These are phyloP conservation scores for Atethmia centrago DNA, from an alignment of 2,888 invertebrate genomes.

Conservation along the genomic window DNA sequence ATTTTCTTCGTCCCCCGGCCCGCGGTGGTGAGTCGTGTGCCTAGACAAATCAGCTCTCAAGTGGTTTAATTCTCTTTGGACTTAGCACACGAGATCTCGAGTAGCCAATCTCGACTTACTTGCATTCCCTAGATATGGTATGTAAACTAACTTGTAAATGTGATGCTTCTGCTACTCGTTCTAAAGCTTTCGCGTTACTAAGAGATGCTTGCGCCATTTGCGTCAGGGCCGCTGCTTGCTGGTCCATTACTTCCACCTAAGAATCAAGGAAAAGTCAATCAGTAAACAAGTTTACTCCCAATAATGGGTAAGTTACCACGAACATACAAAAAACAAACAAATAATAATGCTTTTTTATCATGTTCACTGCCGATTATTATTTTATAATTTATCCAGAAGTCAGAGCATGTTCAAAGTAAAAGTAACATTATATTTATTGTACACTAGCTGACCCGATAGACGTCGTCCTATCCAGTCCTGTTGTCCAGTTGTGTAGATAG, in stretches of 20 bases:
- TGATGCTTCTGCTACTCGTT: constrained; percentile 83
- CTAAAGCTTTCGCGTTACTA: constrained; percentile 80
- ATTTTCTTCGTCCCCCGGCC: too few species aligned
- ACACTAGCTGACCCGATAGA: too few species aligned
- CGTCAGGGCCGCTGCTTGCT: constrained; percentile 81
- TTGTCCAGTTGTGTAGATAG: too few species aligned
- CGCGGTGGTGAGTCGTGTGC: too few species aligned
- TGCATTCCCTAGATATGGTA: neutral
- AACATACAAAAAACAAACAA: neutral
- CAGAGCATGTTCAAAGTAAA: neutral
- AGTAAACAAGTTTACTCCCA: neutral
- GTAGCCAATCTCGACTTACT: neutral
- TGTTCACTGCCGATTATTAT: neutral
- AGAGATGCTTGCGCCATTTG: constrained; percentile 83
- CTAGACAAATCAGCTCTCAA: too few species aligned
- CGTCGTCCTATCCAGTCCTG: too few species aligned
- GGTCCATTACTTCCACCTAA: constrained; percentile 84
- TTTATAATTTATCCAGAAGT: neutral
- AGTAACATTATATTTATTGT: too few species aligned
- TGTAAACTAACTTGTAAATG: constrained; percentile 78
- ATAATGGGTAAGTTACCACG: neutral
- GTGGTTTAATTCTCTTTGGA: too few species aligned
- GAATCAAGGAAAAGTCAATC: neutral
- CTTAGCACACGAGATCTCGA: neutral
- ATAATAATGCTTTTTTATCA: neutral